Conservation (phyloP, 2,888 invertebrate species). For the Alloplasta piceator region DNA sequence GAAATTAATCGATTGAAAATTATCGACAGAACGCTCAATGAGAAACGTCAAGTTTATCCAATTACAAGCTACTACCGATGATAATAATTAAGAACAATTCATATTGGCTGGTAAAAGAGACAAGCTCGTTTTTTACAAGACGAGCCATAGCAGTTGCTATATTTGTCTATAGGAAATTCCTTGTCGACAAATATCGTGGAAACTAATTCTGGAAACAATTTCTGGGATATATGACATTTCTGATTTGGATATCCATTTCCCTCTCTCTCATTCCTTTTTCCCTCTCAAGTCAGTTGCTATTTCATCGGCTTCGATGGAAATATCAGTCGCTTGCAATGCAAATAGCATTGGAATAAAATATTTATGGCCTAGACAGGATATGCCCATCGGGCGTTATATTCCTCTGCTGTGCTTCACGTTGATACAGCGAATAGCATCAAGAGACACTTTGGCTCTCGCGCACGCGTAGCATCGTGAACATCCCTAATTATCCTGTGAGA, state of each 20-base stretch:
- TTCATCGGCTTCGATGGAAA: neutral
- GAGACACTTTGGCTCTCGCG: constrained; percentile 53
- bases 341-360: constrained; percentile 33
- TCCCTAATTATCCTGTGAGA: constrained; percentile 65
- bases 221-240: neutral
- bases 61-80: neutral
- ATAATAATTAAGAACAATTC: neutral
- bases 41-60: constrained; percentile 3
- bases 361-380: constrained; percentile 13
- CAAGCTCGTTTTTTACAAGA: too few relatives aligned
- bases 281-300: neutral
- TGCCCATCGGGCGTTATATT: neutral
- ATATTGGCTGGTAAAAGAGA: neutral
- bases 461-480: constrained; percentile 59
- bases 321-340: neutral
- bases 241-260: neutral
- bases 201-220: neutral
- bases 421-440: constrained; percentile 32
- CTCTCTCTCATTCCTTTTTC: neutral
- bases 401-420: neutral
- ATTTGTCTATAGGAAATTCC: neutral
- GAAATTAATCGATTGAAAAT: constrained; percentile 33
- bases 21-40: constrained; percentile 4
- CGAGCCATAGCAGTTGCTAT: too few relatives aligned
- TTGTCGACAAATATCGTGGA: neutral